These are phyloP conservation scores for human (Homo sapiens) DNA, from an alignment of 2,113 vertebrate genomes.

Conservation along the genomic window GRCh38 chr2:19753501-19754000, in stretches of 20 bases:
- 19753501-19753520: not conserved
- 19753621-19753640: not conserved
- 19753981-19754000: too few relatives aligned
- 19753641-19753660: not conserved
- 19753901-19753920: not conserved
- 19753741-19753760: rapidly evolving
- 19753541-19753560: not conserved
- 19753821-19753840: not conserved
- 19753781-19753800: not conserved
- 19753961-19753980: rapidly evolving
- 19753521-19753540: not conserved
- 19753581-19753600: not conserved
- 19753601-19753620: constrained; percentile 7
- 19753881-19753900: too few relatives aligned
- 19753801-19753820: not conserved
- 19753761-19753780: not conserved
- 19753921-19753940: not conserved
- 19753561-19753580: not conserved
- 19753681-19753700: not conserved
- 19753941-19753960: not conserved
- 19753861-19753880: not conserved
- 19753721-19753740: not conserved
- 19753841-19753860: not conserved
- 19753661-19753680: not conserved
- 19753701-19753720: rapidly evolving